These are phyloP conservation scores for Equus przewalskii DNA, from an alignment of 2,113 vertebrate genomes.

Conservation along the genomic window DNA sequence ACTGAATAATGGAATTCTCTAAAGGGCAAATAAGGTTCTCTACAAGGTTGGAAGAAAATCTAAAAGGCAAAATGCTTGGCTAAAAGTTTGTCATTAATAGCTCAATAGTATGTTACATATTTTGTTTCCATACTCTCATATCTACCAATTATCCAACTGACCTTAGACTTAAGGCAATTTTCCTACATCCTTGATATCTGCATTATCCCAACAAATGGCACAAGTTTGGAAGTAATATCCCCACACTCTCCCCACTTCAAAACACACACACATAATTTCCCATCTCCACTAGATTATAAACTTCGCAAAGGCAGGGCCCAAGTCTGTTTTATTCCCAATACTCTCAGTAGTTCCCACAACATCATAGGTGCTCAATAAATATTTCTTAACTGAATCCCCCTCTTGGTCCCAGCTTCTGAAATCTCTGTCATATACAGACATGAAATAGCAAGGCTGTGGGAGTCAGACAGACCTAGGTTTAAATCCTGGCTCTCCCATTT, in stretches of 20 bases:
- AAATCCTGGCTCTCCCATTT: conserved; percentile 9
- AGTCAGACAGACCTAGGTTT: not conserved
- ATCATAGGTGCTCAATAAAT: not conserved
- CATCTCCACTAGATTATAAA: not conserved
- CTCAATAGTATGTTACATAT: not conserved
- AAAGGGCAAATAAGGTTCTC: not conserved
- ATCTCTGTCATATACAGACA: not conserved
- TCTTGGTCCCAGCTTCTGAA: not conserved
- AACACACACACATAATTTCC: not conserved
- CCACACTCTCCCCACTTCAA: not conserved
- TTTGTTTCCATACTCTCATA: not conserved
- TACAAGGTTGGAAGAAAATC: not conserved
- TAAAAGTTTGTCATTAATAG: not conserved
- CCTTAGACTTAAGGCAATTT: not conserved
- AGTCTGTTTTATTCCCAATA: not conserved
- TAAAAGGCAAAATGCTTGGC: not conserved
- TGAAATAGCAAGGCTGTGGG: not conserved
- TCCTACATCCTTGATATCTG: not conserved
- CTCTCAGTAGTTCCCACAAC: not conserved
- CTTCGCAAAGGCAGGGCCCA: not conserved
- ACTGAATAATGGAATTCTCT: not conserved
- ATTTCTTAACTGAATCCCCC: not conserved
- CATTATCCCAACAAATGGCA: not conserved
- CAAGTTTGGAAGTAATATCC: not conserved
- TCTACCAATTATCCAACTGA: not conserved